A percentile compares a stretch with the other conserved stretches of the same genome.
Evolutionary conservation across 2,888 invertebrate genomes (phyloP).

Genomic region (Strigamia crassipes): DNA sequence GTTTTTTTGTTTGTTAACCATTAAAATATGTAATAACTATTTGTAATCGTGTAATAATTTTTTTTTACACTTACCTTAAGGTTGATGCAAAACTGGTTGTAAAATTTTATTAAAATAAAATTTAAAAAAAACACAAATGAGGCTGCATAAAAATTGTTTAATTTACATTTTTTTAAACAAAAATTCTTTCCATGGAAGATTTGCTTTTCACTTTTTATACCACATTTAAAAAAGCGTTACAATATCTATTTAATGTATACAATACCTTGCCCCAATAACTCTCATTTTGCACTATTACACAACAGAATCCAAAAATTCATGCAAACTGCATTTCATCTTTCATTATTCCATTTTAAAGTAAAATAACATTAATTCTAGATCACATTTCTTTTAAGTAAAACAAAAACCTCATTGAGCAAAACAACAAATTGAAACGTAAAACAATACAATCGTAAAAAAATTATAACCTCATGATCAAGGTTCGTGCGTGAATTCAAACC

Average conservation of each 20-base stretch:
- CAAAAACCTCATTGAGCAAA: not conserved
- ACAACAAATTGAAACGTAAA: not conserved
- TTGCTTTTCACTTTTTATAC: not conserved
- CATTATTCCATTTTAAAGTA: not conserved
- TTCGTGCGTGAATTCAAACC: not conserved
- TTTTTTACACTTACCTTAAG: not conserved
- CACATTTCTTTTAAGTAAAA: not conserved
- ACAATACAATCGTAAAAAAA: not conserved
- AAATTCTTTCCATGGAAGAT: not conserved
- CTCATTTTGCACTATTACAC: not conserved
- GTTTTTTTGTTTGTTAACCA: not conserved
- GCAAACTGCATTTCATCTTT: not conserved
- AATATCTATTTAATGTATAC: not conserved
- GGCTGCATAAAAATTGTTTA: not conserved
- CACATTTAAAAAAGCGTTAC: not conserved
- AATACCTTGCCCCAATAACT: not conserved
- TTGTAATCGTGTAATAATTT: no score
- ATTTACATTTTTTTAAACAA: not conserved
- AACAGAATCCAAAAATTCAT: not conserved
- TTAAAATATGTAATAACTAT: not conserved
- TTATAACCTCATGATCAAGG: constrained; percentile 7
- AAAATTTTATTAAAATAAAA: not conserved
- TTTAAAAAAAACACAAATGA: not conserved
- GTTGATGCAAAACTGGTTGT: not conserved
- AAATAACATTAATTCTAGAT: not conserved